Percentiles rank a stretch among this genome's conserved stretches.
These are phyloP conservation scores for Anaspis maculata DNA, from an alignment of 2,888 invertebrate genomes.

Conservation along the genomic window DNA sequence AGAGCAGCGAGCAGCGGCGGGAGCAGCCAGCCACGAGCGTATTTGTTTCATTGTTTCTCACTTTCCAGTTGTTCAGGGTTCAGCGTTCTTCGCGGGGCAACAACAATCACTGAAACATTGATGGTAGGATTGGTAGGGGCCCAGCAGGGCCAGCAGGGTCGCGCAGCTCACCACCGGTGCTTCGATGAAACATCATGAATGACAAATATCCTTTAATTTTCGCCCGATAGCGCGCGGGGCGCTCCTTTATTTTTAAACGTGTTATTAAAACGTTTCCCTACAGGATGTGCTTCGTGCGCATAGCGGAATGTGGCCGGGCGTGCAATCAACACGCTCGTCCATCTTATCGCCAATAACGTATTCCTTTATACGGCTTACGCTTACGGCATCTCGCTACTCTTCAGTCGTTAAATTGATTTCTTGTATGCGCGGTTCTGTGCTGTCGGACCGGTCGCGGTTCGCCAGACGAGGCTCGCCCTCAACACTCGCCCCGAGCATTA, in stretches of 20 bases:
- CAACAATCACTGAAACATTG: conserved; percentile 25
- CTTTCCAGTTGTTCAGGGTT: neutral
- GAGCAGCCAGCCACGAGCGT: too few species aligned
- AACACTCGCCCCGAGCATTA: conserved; percentile 35
- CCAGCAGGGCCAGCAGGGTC: too few species aligned
- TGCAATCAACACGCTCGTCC: conserved; percentile 36
- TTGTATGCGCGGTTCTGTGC: conserved; percentile 26
- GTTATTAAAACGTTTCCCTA: conserved; percentile 28
- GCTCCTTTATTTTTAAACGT: conserved; percentile 27
- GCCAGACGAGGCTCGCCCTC: conserved; percentile 32
- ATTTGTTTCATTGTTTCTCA: conserved; percentile 13
- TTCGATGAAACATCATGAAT: conserved; percentile 26
- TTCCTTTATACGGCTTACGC: conserved; percentile 34
- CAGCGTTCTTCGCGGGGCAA: too few species aligned
- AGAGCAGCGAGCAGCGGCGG: too few species aligned
- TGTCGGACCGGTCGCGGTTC: conserved; percentile 29
- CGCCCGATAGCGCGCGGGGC: conserved; percentile 19
- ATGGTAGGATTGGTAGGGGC: conserved; percentile 12
- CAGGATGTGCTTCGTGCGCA: conserved; percentile 19
- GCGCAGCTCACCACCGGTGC: conserved; percentile 10
- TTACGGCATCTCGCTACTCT: conserved; percentile 26
- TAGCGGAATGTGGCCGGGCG: conserved; percentile 21
- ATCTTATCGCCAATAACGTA: conserved; percentile 36
- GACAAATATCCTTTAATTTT: conserved; percentile 32
- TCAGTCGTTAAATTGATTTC: conserved; percentile 33